A percentile compares a stretch with the other conserved stretches of the same genome.
Conservation (phyloP, 2,888 invertebrate species). For the Sinotaia quadrata region DNA sequence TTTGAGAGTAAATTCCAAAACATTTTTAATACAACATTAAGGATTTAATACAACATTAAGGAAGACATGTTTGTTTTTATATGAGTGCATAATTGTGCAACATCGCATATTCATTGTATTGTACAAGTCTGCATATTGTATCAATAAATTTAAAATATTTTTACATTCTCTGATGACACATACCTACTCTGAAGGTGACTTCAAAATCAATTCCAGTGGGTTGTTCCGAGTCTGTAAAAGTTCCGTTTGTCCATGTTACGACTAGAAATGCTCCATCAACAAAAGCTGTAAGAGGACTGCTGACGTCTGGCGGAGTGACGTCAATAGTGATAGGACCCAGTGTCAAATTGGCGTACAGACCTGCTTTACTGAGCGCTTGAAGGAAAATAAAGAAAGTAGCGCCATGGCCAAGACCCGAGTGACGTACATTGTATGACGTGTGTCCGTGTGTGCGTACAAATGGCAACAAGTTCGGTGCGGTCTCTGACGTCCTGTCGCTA, state of each 20-base stretch:
- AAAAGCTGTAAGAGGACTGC: constrained; percentile 4
- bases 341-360: constrained; percentile 18
- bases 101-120: too few species aligned
- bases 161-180: background rate
- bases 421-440: constrained; percentile 25
- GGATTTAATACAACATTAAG: too few species aligned
- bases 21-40: too few species aligned
- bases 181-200: constrained; percentile 19
- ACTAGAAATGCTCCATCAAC: constrained; percentile 7
- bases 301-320: constrained; percentile 37
- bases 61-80: too few species aligned
- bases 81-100: too few species aligned
- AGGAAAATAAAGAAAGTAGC: constrained; percentile 37
- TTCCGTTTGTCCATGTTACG: constrained; percentile 25
- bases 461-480: constrained; percentile 35
- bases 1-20: too few species aligned
- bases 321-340: constrained; percentile 43
- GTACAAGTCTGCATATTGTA: too few species aligned
- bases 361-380: constrained; percentile 36
- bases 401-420: constrained; percentile 35
- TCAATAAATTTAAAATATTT: too few species aligned
- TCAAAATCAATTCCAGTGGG: constrained; percentile 5
- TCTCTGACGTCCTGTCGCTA: constrained; percentile 5
- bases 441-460: constrained; percentile 19
- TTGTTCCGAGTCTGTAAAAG: constrained; percentile 37